phyloP scores from a whole-genome alignment of 2,113 vertebrate genomes.

The Hydrolagus affinis region DNA sequence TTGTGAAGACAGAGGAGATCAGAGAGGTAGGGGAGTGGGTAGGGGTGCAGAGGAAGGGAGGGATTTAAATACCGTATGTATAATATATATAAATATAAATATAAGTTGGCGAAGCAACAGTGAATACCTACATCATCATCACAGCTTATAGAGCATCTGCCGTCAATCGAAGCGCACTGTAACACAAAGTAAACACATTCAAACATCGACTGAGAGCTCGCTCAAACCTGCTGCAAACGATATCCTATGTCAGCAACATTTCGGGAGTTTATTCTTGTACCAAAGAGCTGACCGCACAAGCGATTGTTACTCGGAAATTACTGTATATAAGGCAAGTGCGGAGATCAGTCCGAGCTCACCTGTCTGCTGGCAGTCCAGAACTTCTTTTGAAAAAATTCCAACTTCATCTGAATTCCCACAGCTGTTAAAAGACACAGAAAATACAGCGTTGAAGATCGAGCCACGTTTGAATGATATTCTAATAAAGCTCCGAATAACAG shows the following conservation, averaged over 20 bases:
- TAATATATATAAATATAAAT: too few relatives aligned
- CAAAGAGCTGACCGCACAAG: background rate
- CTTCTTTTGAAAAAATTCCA: slow-evolving; percentile 95
- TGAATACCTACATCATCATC: slow-evolving; percentile 77
- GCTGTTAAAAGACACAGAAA: slow-evolving; percentile 63
- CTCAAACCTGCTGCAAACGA: too few relatives aligned
- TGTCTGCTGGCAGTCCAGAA: slow-evolving; percentile 98
- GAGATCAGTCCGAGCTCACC: slow-evolving; percentile 51
- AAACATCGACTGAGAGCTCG: background rate
- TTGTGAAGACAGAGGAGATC: too few relatives aligned
- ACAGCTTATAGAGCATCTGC: slow-evolving; percentile 90
- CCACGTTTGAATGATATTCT: too few relatives aligned
- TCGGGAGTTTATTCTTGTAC: background rate
- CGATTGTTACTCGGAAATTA: too few relatives aligned
- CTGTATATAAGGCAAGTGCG: too few relatives aligned
- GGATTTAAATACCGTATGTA: too few relatives aligned
- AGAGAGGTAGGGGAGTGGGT: too few relatives aligned
- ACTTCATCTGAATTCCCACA: slow-evolving; percentile 98
- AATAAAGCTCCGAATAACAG: too few relatives aligned
- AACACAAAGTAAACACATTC: background rate
- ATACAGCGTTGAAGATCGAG: background rate
- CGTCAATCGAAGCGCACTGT: slow-evolving; percentile 87
- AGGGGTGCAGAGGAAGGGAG: too few relatives aligned
- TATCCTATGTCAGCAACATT: too few relatives aligned
- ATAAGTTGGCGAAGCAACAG: slow-evolving; percentile 19